Percentiles rank a stretch among this genome's conserved stretches.
Conservation (phyloP, 2,113 vertebrate genomes). For the Cynopterus brachyotis region DNA sequence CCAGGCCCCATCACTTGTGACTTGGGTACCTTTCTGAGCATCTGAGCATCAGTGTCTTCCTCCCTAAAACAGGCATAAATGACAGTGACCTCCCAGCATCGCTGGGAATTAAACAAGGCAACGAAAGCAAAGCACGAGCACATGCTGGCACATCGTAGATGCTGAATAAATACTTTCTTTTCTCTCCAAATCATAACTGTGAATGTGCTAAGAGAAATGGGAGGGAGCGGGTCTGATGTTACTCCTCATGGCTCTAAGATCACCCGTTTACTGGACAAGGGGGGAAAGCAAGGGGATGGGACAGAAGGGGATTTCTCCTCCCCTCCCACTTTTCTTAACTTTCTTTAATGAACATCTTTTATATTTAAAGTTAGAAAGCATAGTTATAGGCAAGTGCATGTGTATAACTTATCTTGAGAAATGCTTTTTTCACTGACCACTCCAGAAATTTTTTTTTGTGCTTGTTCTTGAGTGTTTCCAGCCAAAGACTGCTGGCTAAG, state of each 20-base stretch:
- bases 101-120: background rate
- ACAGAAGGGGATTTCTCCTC: background rate
- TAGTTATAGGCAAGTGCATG: background rate
- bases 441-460: background rate
- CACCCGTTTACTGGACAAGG: too few species aligned
- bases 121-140: background rate
- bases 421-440: background rate
- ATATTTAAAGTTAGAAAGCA: background rate
- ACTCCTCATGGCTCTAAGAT: background rate
- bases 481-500: background rate
- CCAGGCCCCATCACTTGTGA: background rate
- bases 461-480: background rate
- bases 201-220: background rate
- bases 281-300: background rate
- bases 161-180: background rate
- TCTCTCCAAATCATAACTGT: background rate
- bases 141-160: background rate
- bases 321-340: background rate
- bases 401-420: background rate
- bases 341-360: background rate
- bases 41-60: background rate
- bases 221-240: rapidly evolving
- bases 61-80: background rate
- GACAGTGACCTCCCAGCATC: background rate
- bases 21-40: background rate